Evolutionary conservation across 2,113 vertebrate species (phyloP).

Genomic region (Hydrochoerus hydrochaeris): DNA sequence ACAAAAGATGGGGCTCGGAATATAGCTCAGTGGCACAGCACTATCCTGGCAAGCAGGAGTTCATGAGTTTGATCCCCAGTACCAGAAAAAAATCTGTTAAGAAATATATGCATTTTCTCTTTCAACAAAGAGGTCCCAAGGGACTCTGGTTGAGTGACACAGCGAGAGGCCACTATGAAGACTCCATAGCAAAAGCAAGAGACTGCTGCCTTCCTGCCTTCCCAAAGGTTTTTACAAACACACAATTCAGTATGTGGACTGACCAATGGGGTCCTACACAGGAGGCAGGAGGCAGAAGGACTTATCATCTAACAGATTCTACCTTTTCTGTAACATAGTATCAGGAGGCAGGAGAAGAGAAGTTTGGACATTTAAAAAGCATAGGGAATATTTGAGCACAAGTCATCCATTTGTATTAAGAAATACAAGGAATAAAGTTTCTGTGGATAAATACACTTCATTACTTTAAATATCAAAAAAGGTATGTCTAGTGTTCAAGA

Average conservation of each 20-base stretch:
- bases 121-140: background rate
- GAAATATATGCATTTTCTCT: background rate
- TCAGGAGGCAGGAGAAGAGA: background rate
- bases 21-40: no score
- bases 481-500: background rate
- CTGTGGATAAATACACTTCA: background rate
- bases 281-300: background rate
- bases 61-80: no score
- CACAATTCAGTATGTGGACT: background rate
- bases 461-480: conserved; percentile 41
- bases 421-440: conserved; percentile 3
- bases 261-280: background rate
- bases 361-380: background rate
- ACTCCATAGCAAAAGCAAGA: background rate
- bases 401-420: background rate
- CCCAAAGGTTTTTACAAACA: background rate
- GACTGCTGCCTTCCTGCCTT: background rate
- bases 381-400: background rate
- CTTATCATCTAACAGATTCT: background rate
- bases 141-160: background rate
- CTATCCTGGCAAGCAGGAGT: no score
- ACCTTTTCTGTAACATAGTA: background rate
- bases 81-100: background rate
- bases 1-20: background rate
- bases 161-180: background rate